These are phyloP conservation scores for Eupithecia tripunctaria DNA, from an alignment of 2,888 invertebrate genomes.

Conservation along the genomic window DNA sequence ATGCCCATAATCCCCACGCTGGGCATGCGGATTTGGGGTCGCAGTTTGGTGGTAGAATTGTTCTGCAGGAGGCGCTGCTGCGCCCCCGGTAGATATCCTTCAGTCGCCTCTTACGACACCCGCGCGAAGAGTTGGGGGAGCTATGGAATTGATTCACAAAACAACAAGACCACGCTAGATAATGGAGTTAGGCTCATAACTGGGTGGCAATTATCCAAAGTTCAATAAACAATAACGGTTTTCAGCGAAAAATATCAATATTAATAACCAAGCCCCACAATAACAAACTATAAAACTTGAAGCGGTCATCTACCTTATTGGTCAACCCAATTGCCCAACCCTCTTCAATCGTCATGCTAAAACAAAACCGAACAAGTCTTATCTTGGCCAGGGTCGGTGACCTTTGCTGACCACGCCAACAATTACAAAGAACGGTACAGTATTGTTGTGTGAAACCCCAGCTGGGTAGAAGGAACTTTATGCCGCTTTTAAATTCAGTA, in stretches of 20 bases:
- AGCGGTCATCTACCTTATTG: conserved; percentile 25
- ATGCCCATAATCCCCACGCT: too few species aligned
- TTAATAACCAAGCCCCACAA: neutral
- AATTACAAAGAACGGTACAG: conserved; percentile 1
- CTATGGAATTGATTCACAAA: too few species aligned
- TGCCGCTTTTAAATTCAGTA: neutral
- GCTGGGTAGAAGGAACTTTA: neutral
- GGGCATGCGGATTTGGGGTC: too few species aligned
- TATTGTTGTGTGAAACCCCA: neutral
- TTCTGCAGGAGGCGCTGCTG: too few species aligned
- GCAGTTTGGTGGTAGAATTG: too few species aligned
- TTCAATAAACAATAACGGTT: neutral
- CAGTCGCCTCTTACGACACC: too few species aligned
- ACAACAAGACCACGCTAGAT: neutral
- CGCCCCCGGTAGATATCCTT: too few species aligned
- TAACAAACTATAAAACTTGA: conserved; percentile 7
- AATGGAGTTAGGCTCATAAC: neutral
- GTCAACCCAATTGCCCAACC: conserved; percentile 22
- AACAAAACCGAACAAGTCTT: conserved; percentile 32
- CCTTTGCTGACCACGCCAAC: conserved; percentile 33
- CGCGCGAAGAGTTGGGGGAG: too few species aligned
- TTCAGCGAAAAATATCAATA: neutral
- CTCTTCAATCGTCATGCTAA: conserved; percentile 25
- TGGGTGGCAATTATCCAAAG: neutral
- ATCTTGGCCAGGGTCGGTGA: conserved; percentile 36